Percentiles rank a stretch among this genome's conserved stretches.
phyloP scores from a whole-genome alignment of 2,113 vertebrate genomes.

The Etheostoma cragini region DNA sequence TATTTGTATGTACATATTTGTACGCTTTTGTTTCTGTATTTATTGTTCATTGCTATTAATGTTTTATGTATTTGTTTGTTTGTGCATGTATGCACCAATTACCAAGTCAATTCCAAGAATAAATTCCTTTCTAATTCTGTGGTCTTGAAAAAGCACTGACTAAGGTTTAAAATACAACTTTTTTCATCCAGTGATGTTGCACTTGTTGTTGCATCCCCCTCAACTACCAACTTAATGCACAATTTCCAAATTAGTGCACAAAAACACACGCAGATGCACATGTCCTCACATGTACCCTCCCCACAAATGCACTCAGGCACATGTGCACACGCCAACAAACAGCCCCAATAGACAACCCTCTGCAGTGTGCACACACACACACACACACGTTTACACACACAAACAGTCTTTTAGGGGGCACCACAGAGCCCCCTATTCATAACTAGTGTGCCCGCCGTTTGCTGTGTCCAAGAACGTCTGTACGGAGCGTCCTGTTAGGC shows the following conservation, averaged over 20 bases:
- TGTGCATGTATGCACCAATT: too few species aligned
- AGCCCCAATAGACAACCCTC: conserved; percentile 43
- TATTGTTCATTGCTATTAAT: too few species aligned
- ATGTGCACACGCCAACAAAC: conserved; percentile 31
- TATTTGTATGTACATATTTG: too few species aligned
- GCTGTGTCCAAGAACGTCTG: conserved; percentile 72
- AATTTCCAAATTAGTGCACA: neutral
- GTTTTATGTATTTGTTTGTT: too few species aligned
- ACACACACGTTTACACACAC: conserved; percentile 1
- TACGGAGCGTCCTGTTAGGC: conserved; percentile 72
- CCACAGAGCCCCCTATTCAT: conserved; percentile 77
- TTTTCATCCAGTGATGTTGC: neutral
- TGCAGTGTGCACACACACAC: conserved; percentile 34
- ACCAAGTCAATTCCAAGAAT: too few species aligned
- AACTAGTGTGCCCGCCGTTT: conserved; percentile 43
- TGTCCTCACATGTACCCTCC: conserved; percentile 39
- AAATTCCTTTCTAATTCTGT: too few species aligned
- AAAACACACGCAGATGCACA: conserved; percentile 24
- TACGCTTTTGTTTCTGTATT: too few species aligned
- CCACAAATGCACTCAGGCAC: conserved; percentile 24
- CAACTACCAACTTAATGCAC: neutral
- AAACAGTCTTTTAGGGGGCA: conserved; percentile 41
- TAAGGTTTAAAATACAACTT: neutral
- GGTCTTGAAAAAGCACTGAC: neutral
- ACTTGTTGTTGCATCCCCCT: neutral